Evolutionary conservation across 2,888 invertebrate species (phyloP).

Genomic region (Automeris io): DNA sequence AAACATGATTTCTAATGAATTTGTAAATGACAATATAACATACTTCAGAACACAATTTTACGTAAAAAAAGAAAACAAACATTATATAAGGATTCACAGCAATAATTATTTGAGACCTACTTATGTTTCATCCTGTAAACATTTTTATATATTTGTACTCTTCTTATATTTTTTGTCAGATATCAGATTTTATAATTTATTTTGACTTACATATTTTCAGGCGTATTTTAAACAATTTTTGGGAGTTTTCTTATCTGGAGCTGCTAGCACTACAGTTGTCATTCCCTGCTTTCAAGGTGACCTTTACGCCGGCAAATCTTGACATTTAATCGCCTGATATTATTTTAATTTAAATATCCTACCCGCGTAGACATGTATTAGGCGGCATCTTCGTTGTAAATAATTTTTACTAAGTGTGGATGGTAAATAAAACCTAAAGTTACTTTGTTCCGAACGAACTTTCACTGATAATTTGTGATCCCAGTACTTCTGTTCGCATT

Average conservation of each 20-base stretch:
- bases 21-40: background rate
- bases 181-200: no score
- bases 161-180: no score
- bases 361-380: conserved; percentile 64
- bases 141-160: no score
- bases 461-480: conserved; percentile 47
- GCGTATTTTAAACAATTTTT: no score
- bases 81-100: no score
- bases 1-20: background rate
- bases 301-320: conserved; percentile 53
- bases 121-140: no score
- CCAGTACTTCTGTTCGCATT: conserved; percentile 7
- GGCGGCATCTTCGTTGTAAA: conserved; percentile 37
- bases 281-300: conserved; percentile 56
- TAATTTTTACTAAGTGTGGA: conserved; percentile 30
- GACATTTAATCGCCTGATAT: conserved; percentile 57
- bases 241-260: no score
- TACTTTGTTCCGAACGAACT: conserved; percentile 43
- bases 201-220: no score
- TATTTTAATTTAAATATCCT: conserved; percentile 60
- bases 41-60: no score
- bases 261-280: background rate
- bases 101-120: no score
- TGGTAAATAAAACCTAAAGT: conserved; percentile 28
- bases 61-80: no score